These are phyloP conservation scores for Hypocryptadius cinnamomeus DNA, from an alignment of 2,113 vertebrate species.

Conservation along the genomic window DNA sequence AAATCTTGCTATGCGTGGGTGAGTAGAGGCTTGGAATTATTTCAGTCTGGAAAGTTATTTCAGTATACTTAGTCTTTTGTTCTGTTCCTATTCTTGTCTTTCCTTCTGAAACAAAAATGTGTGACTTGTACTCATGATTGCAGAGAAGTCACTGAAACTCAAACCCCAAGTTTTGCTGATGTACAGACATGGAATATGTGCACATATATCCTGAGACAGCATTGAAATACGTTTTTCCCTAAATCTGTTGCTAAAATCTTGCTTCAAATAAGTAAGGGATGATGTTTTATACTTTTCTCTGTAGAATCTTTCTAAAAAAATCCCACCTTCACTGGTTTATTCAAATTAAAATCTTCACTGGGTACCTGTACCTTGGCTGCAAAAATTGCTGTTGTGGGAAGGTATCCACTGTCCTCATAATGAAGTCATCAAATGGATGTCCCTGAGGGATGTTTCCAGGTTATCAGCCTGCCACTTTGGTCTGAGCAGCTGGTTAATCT, in stretches of 20 bases:
- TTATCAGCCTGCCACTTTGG: background rate
- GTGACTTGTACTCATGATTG: background rate
- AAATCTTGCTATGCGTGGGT: background rate
- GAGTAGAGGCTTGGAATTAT: background rate
- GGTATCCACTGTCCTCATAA: background rate
- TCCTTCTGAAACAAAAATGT: background rate
- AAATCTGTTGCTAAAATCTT: background rate
- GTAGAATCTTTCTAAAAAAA: background rate
- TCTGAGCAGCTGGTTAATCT: background rate
- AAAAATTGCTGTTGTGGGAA: background rate
- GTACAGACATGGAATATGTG: background rate
- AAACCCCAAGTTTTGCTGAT: background rate
- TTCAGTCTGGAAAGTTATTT: background rate
- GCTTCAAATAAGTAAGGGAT: background rate
- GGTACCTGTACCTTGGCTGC: background rate
- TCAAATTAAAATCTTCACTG: background rate
- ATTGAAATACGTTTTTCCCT: background rate
- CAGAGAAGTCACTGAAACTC: background rate
- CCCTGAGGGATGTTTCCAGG: background rate
- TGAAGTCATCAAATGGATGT: background rate
- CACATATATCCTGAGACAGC: background rate
- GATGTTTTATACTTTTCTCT: background rate
- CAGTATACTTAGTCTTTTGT: background rate
- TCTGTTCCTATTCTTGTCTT: background rate
- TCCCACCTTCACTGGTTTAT: rapidly evolving